Conservation (phyloP, 92 coral and sea anemone species). For the Palythoa heliodiscus region DNA sequence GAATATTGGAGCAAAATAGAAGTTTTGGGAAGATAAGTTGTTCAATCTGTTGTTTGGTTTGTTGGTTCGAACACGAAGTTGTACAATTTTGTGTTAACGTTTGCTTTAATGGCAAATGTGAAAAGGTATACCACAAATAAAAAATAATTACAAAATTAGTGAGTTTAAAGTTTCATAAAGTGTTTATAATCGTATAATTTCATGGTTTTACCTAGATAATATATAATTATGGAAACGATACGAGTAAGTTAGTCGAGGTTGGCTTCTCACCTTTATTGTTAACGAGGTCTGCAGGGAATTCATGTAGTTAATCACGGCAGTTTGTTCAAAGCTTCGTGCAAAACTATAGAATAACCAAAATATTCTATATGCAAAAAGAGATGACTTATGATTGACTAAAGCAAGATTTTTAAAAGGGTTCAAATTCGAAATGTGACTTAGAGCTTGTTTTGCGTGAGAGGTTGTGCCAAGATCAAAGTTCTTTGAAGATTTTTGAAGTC, state of each 20-base stretch:
- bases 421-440: background rate
- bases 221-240: constrained; percentile 1
- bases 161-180: background rate
- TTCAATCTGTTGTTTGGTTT: background rate
- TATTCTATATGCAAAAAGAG: background rate
- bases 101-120: background rate
- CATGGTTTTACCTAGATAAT: background rate
- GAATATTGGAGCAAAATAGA: background rate
- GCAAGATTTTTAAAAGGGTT: background rate
- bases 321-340: background rate
- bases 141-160: constrained; percentile 10
- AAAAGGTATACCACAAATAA: background rate
- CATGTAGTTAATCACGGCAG: background rate
- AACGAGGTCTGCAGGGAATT: background rate
- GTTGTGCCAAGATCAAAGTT: background rate
- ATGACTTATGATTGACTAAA: background rate
- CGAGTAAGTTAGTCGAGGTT: background rate
- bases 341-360: background rate
- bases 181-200: constrained; percentile 12
- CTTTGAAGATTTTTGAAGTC: background rate
- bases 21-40: background rate
- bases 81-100: background rate
- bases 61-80: background rate
- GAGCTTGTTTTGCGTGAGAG: background rate
- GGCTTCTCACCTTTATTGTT: background rate